Evolutionary conservation across 2,888 invertebrate species (phyloP).

Genomic region (Harpagoxenus sublaevis): DNA sequence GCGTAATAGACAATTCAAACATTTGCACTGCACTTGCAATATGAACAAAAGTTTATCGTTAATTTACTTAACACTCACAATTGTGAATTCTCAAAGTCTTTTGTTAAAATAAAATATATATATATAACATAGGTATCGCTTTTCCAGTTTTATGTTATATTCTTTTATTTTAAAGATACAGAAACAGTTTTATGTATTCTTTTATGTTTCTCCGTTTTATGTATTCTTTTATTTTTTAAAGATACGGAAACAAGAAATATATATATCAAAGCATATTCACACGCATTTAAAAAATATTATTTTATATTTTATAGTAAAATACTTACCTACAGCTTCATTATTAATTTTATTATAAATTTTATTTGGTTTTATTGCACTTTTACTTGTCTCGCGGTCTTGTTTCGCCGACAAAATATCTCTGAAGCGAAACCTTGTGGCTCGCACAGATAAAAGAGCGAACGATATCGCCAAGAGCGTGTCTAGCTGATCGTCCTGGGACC

Average conservation of each 20-base stretch:
- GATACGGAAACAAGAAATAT: neutral
- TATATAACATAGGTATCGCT: neutral
- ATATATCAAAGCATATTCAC: neutral
- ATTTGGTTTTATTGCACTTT: neutral
- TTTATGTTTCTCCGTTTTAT: no score
- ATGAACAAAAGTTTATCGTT: neutral
- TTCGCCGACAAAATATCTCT: constrained; percentile 7
- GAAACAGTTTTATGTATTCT: no score
- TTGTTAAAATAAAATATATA: neutral
- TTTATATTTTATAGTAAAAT: constrained; percentile 9
- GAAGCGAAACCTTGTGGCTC: constrained; percentile 40
- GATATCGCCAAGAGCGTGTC: constrained; percentile 66
- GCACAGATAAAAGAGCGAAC: constrained; percentile 67
- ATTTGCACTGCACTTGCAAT: neutral
- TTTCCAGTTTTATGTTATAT: neutral
- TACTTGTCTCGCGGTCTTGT: neutral
- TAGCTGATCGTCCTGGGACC: constrained; percentile 71
- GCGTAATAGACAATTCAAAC: neutral
- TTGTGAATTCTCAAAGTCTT: neutral
- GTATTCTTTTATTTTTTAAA: neutral
- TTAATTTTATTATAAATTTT: neutral
- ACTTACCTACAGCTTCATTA: neutral
- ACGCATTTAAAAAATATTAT: neutral
- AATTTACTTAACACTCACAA: neutral
- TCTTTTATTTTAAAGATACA: no score